phyloP scores from a whole-genome alignment of 2,888 invertebrate species.

The Sepiola atlantica region DNA sequence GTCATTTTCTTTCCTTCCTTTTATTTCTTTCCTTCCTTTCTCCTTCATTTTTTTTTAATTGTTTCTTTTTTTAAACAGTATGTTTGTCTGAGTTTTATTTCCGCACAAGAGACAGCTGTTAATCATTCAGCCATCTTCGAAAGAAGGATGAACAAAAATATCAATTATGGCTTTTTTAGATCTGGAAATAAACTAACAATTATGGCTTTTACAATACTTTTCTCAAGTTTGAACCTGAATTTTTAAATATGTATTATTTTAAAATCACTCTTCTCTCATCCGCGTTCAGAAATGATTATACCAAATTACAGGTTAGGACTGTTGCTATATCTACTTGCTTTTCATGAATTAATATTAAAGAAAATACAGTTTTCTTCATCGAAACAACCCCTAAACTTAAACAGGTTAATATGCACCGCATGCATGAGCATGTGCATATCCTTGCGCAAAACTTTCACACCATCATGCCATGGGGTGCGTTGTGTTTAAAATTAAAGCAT shows the following conservation, averaged over 20 bases:
- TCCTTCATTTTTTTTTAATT: neutral
- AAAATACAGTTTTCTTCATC: neutral
- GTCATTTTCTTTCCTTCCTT: neutral
- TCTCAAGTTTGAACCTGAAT: neutral
- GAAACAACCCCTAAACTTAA: neutral
- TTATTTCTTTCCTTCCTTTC: neutral
- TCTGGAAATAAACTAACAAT: neutral
- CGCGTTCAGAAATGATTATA: neutral
- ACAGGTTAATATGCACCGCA: neutral
- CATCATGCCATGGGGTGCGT: neutral
- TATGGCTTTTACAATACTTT: neutral
- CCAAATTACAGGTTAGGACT: neutral
- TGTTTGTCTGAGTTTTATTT: slow-evolving; percentile 22
- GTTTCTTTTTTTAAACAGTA: neutral
- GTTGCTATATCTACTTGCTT: neutral
- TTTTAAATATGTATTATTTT: neutral
- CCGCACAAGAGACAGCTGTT: neutral
- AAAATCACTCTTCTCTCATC: neutral
- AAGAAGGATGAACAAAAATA: slow-evolving; percentile 46
- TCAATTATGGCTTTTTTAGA: slow-evolving; percentile 36
- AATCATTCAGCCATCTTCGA: neutral
- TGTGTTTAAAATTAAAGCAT: neutral
- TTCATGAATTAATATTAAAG: neutral
- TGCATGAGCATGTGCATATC: neutral
- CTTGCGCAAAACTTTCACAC: neutral